Evolutionary conservation across 2,888 invertebrate species (phyloP), one percentile per base, ranked within the genome.

Genomic region (Heliconius cydno): DNA sequence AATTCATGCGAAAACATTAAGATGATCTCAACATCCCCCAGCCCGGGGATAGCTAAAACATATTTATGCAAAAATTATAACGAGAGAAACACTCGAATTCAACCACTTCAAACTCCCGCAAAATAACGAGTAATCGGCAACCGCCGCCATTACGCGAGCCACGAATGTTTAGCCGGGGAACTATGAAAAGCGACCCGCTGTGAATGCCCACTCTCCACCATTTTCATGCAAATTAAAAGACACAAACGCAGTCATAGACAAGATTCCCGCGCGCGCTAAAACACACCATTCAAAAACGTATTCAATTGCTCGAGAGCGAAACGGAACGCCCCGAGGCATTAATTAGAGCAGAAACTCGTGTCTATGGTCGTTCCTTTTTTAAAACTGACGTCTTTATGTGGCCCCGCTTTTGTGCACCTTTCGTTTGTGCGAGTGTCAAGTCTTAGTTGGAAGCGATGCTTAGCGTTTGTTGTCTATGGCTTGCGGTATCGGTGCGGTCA

Each of bases 181-280:
- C 83, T 84, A 87, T 92, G 90, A 91, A 93, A 92, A 89, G 88
- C 89, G 88, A 87, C 87, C 88, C 84, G 83, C 83, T 84, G 86
- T 90, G 89, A 89, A 90, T 90, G 88, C 91, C 90, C 87, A 89
- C 92, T 91, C 90, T 87, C 89, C 91, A 91, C 90, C 92, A 93
- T 93, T 94, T 94, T 94, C 89, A 93, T 93, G 92, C 93, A 94
- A 94, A 95, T 94, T 94, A 94, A 95, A 94, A 94, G 92, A 93
- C 91, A 91, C 92, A 92, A 92, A 92, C 89, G 90, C 85, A 89
- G 84, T 88, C 90, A 92, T 90, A 93, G 90, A 91, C 89, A 89
- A 90, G 88, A 90, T 88, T 88, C 88, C 89, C 87, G 90, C 90
- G 90, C 89, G 91, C 89, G 92, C 88, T 93, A 92, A 94, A 93